These are phyloP conservation scores for Lymantria dispar DNA, from an alignment of 2,888 invertebrate genomes.

Conservation along the genomic window DNA sequence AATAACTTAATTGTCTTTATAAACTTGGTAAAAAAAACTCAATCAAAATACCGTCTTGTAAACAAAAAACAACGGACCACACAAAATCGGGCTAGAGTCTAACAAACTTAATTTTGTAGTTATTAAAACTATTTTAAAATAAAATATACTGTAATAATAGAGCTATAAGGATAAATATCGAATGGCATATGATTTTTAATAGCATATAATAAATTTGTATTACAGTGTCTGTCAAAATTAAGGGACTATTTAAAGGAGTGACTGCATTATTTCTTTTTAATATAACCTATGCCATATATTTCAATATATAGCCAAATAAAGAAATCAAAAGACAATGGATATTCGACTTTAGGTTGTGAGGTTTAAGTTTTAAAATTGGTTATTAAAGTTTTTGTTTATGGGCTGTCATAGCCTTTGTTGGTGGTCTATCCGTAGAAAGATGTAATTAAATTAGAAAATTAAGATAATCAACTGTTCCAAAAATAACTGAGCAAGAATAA, in stretches of 20 bases:
- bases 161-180: background rate
- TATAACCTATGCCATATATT: slow-evolving; percentile 15
- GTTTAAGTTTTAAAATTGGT: slow-evolving; percentile 5
- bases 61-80: slow-evolving; percentile 23
- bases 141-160: no score
- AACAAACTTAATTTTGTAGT: background rate
- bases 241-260: slow-evolving; percentile 49
- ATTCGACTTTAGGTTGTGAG: background rate
- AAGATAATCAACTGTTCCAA: slow-evolving; percentile 16
- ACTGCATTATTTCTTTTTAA: slow-evolving; percentile 48
- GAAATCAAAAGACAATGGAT: background rate
- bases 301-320: slow-evolving; percentile 12
- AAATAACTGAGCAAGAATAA: no score
- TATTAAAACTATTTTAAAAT: background rate
- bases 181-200: background rate
- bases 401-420: slow-evolving; percentile 23
- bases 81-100: background rate
- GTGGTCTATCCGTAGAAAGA: slow-evolving; percentile 32
- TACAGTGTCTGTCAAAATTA: slow-evolving; percentile 49
- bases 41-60: slow-evolving; percentile 24
- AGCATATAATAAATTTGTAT: slow-evolving; percentile 3
- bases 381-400: background rate
- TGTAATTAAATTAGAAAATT: slow-evolving; percentile 27
- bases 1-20: slow-evolving; percentile 30
- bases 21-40: slow-evolving; percentile 15